These are phyloP conservation scores for Cylas formicarius DNA, from an alignment of 1,140 invertebrate genomes.

Conservation along the genomic window DNA sequence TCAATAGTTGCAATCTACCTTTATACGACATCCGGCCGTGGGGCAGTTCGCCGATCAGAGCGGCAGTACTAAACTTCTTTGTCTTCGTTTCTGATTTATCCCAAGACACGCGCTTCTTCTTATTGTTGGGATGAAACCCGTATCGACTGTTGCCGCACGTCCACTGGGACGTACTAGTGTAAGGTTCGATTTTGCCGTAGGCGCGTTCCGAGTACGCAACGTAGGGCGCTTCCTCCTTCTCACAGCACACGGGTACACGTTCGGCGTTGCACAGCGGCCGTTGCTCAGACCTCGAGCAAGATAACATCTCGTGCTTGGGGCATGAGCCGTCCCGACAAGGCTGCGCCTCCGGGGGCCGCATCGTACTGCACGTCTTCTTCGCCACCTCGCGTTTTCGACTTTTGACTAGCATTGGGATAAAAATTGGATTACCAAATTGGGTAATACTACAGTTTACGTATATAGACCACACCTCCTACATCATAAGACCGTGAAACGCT, in stretches of 20 bases:
- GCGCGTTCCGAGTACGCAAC: constrained; percentile 15
- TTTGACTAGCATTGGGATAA: too few relatives aligned
- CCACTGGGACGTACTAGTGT: constrained; percentile 14
- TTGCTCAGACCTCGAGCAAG: background rate
- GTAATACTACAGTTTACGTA: too few relatives aligned
- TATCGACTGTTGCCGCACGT: constrained; percentile 17
- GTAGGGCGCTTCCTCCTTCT: constrained; percentile 20
- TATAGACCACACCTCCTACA: too few relatives aligned
- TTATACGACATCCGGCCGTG: too few relatives aligned
- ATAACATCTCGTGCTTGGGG: background rate
- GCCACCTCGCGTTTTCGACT: too few relatives aligned
- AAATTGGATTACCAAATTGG: too few relatives aligned
- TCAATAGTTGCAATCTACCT: too few relatives aligned
- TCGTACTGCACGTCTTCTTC: too few relatives aligned
- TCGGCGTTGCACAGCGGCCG: background rate
- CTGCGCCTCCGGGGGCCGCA: too few relatives aligned
- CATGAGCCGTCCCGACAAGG: too few relatives aligned
- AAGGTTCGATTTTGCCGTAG: constrained; percentile 10
- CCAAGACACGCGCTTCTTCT: constrained; percentile 7
- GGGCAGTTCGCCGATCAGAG: background rate
- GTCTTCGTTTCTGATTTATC: constrained; percentile 3
- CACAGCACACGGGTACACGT: constrained; percentile 15
- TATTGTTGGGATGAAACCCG: constrained; percentile 16
- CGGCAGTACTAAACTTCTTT: constrained; percentile 14
- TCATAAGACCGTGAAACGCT: too few relatives aligned